Conservation (phyloP, 2,797 vertebrate genomes). For the Peromyscus nudipes region DNA sequence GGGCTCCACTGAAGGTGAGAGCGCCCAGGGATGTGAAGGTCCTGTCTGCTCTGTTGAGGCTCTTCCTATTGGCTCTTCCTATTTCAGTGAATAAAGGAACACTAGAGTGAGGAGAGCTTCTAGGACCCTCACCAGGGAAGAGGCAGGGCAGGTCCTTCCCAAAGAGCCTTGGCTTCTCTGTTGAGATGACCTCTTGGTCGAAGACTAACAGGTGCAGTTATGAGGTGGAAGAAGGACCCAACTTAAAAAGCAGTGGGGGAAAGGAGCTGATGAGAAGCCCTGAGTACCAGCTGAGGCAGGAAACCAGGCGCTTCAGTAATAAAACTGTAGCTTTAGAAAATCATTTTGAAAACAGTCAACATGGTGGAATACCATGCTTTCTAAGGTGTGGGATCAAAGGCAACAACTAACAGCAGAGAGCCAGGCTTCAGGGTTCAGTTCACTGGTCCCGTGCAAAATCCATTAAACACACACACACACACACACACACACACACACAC, state of each 20-base stretch:
- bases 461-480: not conserved
- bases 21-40: not conserved
- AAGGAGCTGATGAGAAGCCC: not conserved
- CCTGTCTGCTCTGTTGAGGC: fast-evolving
- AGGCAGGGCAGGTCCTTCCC: not conserved
- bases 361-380: not conserved
- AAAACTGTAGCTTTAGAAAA: not conserved
- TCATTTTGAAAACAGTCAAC: not conserved
- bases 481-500: not conserved
- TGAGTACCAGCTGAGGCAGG: not conserved
- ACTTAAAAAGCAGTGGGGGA: not conserved
- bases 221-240: not conserved
- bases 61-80: no score
- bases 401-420: not conserved
- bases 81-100: not conserved
- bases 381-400: not conserved
- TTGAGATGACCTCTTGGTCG: not conserved
- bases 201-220: not conserved
- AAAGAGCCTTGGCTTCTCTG: not conserved
- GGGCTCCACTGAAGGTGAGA: fast-evolving
- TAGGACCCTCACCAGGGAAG: not conserved
- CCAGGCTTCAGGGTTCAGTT: not conserved
- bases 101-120: not conserved
- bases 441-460: not conserved
- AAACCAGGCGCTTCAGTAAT: not conserved